Conservation (phyloP, 1,140 invertebrate genomes). For the Trachymyrmex septentrionalis region DNA sequence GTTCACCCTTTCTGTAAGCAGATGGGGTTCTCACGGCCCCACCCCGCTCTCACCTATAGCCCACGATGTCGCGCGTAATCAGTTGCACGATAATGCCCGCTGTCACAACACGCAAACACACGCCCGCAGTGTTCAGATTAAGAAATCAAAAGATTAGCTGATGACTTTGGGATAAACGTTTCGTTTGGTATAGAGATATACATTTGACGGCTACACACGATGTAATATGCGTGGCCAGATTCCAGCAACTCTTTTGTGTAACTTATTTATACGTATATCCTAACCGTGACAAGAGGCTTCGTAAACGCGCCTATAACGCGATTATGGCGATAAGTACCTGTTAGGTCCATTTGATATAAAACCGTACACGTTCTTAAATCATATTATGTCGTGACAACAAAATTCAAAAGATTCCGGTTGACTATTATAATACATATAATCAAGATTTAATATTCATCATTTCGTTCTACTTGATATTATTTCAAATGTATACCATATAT, state of each 20-base stretch:
- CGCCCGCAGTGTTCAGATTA: slow-evolving; percentile 62
- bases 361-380: neutral
- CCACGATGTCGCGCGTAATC: slow-evolving; percentile 79
- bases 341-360: neutral
- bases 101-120: slow-evolving; percentile 77
- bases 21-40: slow-evolving; percentile 84
- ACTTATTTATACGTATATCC: slow-evolving; percentile 30
- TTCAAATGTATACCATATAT: neutral
- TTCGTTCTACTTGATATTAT: neutral
- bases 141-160: slow-evolving; percentile 73
- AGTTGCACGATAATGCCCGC: slow-evolving; percentile 70
- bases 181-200: slow-evolving; percentile 45
- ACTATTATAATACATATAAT: no score
- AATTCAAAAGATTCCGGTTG: neutral
- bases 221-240: neutral
- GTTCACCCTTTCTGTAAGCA: slow-evolving; percentile 73
- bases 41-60: slow-evolving; percentile 47
- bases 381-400: neutral
- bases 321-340: slow-evolving; percentile 34
- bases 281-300: slow-evolving; percentile 29
- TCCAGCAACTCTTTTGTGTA: slow-evolving; percentile 13
- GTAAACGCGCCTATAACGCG: slow-evolving; percentile 28
- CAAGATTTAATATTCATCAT: slow-evolving; percentile 5
- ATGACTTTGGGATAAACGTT: slow-evolving; percentile 56
- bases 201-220: neutral